Base-by-base conservation (phyloP, 2,797 vertebrate species). In the Phoebastria nigripes region DNA sequence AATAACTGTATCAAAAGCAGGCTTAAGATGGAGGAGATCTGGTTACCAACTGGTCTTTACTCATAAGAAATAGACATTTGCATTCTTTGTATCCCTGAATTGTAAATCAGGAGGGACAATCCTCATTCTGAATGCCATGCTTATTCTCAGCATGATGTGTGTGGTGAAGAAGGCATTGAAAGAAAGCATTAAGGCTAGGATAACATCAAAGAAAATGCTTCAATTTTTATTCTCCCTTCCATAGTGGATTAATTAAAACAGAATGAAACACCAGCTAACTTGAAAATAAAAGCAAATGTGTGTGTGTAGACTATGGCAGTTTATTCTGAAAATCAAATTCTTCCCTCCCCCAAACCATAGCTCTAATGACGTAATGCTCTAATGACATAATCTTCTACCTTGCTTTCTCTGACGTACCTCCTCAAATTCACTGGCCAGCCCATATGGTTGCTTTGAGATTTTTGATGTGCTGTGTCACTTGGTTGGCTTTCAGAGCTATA, bases 401-500 rank as follows among this genome's bases (percentile, higher is more conserved):
- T 96, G 55, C 69, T 97, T 96, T 96, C 92, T 94, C 92, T 96
- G 47, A 52, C 26, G 1, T 44, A 95, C 80, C 39, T 82, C 77
- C 81, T 65, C 84, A 89, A 73, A 94, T 87, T 83, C 66, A 62
- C 87, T 89, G 96, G 39, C 69, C 87, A 92, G 54, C 69, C 87
- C 84, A 12, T 94, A 84, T 91, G 67, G 33, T 81, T 87, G 37
- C 77, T 83, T 92, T 90, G 83, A 92, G 80, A 92, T 94, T 94
- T 96, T 92, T 96, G 37, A 66, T 70, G 29, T 89, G 67, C 51
- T 80, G 26, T 82, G 79, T 93, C 88, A 92, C 91, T 97, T 87
- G 42, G 28, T 88, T 96, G 95, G 55, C 82, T 96, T 96, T 91
- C 92, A 93, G 96, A 91, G 85, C 95, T 97, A 14, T 90, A 93